A percentile compares a stretch with the other conserved stretches of the same genome.
Conservation (phyloP, 2,797 vertebrate species). For the Sebastes vulpes region DNA sequence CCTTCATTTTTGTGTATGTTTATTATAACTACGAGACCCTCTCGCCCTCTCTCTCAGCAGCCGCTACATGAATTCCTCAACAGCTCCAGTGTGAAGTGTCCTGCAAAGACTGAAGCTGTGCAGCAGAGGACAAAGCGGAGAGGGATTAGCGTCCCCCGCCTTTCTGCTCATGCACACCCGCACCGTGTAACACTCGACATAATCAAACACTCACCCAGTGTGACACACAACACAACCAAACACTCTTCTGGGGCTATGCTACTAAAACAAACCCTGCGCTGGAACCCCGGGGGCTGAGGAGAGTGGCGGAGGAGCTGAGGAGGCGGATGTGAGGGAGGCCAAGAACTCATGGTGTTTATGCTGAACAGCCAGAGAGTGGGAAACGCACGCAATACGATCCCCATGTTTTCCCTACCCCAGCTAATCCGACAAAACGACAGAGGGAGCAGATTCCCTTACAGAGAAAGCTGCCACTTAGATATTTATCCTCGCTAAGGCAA, state of each 20-base stretch:
- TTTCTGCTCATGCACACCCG: slow-evolving; percentile 64
- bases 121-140: slow-evolving; percentile 76
- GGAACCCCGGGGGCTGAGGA: slow-evolving; percentile 58
- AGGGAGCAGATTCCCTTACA: slow-evolving; percentile 84
- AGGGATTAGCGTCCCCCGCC: slow-evolving; percentile 66
- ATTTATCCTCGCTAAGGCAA: slow-evolving; percentile 84
- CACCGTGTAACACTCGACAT: slow-evolving; percentile 67
- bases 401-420: slow-evolving; percentile 80
- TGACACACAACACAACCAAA: slow-evolving; percentile 85
- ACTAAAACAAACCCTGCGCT: slow-evolving; percentile 80
- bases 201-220: slow-evolving; percentile 79
- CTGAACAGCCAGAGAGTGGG: slow-evolving; percentile 74
- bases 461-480: slow-evolving; percentile 84
- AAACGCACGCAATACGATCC: slow-evolving; percentile 79
- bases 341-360: slow-evolving; percentile 79
- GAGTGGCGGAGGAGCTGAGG: slow-evolving; percentile 56
- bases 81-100: slow-evolving; percentile 66
- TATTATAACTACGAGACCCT: slow-evolving; percentile 4
- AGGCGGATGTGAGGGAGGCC: slow-evolving; percentile 73
- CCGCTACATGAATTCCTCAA: slow-evolving; percentile 47
- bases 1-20: slow-evolving; percentile 20
- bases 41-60: slow-evolving; percentile 19
- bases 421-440: slow-evolving; percentile 85
- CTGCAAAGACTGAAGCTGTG: slow-evolving; percentile 57
- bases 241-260: slow-evolving; percentile 76